A percentile compares a stretch with the other conserved stretches of the same genome.
Evolutionary conservation across 2,113 vertebrate genomes (phyloP).

Genomic region (Eonycteris spelaea): DNA sequence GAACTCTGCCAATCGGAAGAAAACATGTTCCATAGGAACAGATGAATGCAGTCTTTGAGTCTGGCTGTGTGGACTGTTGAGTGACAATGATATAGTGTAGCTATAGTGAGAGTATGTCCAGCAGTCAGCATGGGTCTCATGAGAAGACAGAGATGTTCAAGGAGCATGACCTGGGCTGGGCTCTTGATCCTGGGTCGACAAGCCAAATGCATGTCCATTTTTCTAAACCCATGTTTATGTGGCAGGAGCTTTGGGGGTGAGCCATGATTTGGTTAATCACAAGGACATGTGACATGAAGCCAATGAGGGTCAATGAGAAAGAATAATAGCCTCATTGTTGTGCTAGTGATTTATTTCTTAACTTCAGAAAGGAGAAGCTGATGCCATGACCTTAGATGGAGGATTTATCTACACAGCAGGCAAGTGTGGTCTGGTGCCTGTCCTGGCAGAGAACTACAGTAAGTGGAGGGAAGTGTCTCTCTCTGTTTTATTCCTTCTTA

Average conservation of each 20-base stretch:
- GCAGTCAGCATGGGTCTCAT: neutral
- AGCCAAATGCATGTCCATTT: neutral
- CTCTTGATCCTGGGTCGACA: neutral
- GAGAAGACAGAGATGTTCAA: neutral
- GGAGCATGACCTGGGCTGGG: neutral
- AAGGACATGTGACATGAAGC: neutral
- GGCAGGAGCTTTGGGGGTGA: neutral
- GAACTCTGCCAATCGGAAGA: neutral
- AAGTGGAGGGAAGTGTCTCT: neutral
- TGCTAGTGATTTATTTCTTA: neutral
- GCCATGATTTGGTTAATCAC: neutral
- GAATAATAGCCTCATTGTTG: neutral
- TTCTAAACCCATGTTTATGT: neutral
- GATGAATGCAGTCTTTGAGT: neutral
- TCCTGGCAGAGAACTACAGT: constrained; percentile 68
- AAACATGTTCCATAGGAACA: neutral
- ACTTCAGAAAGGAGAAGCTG: constrained; percentile 88
- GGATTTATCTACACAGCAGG: constrained; percentile 90
- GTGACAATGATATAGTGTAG: neutral
- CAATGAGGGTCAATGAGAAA: neutral
- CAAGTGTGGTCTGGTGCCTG: constrained; percentile 83
- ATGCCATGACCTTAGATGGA: constrained; percentile 89
- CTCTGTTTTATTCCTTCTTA: neutral
- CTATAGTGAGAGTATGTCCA: neutral
- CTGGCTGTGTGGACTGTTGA: neutral